A percentile compares a stretch with the other conserved stretches of the same genome.
These are phyloP conservation scores for Andrena bicolor DNA, from an alignment of 2,888 invertebrate genomes.

Conservation along the genomic window DNA sequence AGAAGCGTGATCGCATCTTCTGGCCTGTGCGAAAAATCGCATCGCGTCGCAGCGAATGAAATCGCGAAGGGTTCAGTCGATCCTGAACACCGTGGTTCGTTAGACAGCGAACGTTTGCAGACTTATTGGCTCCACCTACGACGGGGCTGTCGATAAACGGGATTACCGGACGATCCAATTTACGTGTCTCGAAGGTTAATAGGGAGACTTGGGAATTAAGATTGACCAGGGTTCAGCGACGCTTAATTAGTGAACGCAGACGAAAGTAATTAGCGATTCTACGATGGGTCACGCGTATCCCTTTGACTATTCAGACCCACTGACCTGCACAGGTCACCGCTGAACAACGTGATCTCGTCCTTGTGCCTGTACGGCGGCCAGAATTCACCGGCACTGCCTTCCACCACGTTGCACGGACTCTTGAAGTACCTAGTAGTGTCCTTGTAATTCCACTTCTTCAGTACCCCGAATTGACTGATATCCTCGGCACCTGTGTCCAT, in stretches of 20 bases:
- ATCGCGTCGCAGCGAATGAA: neutral
- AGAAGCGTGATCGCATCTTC: neutral
- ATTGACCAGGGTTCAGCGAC: conserved; percentile 16
- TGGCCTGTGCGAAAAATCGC: too few species aligned
- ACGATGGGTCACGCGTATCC: neutral
- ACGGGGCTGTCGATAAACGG: conserved; percentile 17
- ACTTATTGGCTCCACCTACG: conserved; percentile 13
- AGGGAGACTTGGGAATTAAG: conserved; percentile 11
- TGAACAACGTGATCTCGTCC: conserved; percentile 88
- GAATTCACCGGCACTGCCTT: conserved; percentile 93
- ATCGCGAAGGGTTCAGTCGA: neutral
- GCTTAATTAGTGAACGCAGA: conserved; percentile 15
- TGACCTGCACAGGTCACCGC: conserved; percentile 91
- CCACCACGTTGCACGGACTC: conserved; percentile 87
- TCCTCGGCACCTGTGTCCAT: conserved; percentile 90
- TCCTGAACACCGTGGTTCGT: neutral
- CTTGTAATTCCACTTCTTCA: conserved; percentile 90
- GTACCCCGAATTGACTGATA: conserved; percentile 89
- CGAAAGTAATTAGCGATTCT: conserved; percentile 20
- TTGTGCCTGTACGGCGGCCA: conserved; percentile 89
- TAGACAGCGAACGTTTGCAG: neutral
- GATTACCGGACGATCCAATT: conserved; percentile 60
- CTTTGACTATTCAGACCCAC: conserved; percentile 55
- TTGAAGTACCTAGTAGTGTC: conserved; percentile 86
- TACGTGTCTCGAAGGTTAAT: conserved; percentile 49